Evolutionary conservation across 2,113 vertebrate genomes (phyloP).

Genomic region (Plecturocebus donacophilus): DNA sequence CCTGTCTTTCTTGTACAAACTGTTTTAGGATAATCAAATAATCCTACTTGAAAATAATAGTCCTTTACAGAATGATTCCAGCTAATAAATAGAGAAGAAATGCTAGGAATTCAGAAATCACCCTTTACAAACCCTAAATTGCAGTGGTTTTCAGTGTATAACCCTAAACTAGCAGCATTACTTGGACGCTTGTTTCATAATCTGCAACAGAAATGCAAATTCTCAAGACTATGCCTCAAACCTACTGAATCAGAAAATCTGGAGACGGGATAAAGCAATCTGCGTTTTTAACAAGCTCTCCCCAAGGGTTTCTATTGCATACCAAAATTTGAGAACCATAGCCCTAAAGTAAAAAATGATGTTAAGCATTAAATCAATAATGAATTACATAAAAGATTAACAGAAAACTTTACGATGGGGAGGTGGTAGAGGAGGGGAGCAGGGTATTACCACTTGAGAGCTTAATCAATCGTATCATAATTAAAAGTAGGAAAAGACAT

Average conservation of each 20-base stretch:
- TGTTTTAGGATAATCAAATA: constrained; percentile 22
- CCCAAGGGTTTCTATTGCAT: not conserved
- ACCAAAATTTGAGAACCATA: not conserved
- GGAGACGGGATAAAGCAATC: not conserved
- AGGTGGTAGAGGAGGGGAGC: no score
- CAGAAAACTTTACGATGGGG: not conserved
- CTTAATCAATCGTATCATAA: not conserved
- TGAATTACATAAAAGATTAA: not conserved
- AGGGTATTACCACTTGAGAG: not conserved
- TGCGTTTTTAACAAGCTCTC: not conserved
- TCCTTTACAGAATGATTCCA: not conserved
- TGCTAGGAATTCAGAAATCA: not conserved
- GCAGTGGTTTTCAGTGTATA: not conserved
- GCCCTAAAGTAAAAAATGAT: not conserved
- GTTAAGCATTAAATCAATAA: not conserved
- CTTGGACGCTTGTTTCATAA: not conserved
- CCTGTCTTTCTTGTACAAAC: not conserved
- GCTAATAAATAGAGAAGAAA: not conserved
- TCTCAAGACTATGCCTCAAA: not conserved
- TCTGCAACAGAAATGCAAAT: not conserved
- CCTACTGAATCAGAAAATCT: not conserved
- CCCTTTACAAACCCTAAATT: not conserved
- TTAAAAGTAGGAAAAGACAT: not conserved
- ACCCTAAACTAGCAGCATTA: not conserved
- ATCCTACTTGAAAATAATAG: not conserved